phyloP scores from a whole-genome alignment of 2,113 vertebrate species.

The Psophia crepitans region DNA sequence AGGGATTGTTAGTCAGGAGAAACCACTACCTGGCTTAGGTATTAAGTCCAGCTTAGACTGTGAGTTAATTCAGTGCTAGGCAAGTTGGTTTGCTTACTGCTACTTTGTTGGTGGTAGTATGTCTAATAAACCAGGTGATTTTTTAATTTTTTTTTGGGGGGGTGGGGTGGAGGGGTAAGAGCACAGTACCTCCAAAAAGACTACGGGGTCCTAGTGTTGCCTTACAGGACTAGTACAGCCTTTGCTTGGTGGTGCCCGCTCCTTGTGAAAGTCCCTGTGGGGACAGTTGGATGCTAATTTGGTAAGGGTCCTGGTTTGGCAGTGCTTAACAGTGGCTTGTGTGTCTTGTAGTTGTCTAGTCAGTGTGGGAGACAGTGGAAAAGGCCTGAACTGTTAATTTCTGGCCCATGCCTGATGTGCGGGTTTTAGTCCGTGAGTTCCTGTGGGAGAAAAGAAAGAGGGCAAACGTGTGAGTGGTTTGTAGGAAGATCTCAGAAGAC shows the following conservation, averaged over 20 bases:
- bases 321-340: neutral
- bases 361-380: fast-evolving
- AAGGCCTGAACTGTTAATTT: neutral
- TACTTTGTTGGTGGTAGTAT: neutral
- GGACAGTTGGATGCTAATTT: neutral
- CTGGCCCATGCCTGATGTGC: neutral
- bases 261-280: neutral
- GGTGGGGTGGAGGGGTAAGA: too few relatives aligned
- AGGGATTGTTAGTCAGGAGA: neutral
- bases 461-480: neutral
- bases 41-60: neutral
- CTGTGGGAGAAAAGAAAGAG: neutral
- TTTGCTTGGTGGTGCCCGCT: neutral
- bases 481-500: neutral
- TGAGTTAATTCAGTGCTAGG: neutral
- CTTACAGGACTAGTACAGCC: neutral
- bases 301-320: neutral
- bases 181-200: neutral
- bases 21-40: neutral
- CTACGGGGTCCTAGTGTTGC: neutral
- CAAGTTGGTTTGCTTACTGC: neutral
- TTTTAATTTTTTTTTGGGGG: neutral
- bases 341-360: neutral
- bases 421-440: neutral
- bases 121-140: neutral